Conservation (phyloP, 2,113 vertebrate species). For the Cyphomyrus plagiostoma region DNA sequence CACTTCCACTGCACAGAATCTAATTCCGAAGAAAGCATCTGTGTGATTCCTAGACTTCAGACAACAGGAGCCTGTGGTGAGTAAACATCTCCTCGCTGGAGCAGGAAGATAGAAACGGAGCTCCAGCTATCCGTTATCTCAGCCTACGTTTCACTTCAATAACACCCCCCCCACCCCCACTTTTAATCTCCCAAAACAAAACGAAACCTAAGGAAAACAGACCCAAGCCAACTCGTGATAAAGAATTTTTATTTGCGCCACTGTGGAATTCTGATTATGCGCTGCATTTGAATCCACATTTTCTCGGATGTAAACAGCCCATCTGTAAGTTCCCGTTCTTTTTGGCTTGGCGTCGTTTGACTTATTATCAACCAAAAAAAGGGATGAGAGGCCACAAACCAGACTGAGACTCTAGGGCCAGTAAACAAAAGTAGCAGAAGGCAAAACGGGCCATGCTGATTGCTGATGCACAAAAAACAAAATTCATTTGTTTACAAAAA, state of each 20-base stretch:
- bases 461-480: neutral
- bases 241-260: conserved; percentile 29
- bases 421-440: conserved; percentile 12
- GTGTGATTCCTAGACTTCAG: conserved; percentile 39
- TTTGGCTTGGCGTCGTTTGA: conserved; percentile 26
- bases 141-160: conserved; percentile 59
- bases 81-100: conserved; percentile 57
- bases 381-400: neutral
- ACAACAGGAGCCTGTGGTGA: conserved; percentile 49
- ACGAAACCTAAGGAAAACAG: conserved; percentile 39
- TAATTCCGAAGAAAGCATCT: conserved; percentile 56
- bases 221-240: conserved; percentile 43
- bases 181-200: conserved; percentile 66
- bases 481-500: neutral
- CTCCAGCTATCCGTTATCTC: conserved; percentile 61
- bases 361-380: conserved; percentile 8
- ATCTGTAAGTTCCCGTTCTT: conserved; percentile 38
- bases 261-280: conserved; percentile 39
- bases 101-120: conserved; percentile 58
- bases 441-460: neutral
- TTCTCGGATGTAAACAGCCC: conserved; percentile 34
- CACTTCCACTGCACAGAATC: conserved; percentile 53
- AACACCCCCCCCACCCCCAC: conserved; percentile 42
- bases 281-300: conserved; percentile 19
- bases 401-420: neutral